Percentiles rank a stretch among this genome's conserved stretches.
These are phyloP conservation scores for Panopea generosa DNA, from an alignment of 2,888 invertebrate species.

Conservation along the genomic window DNA sequence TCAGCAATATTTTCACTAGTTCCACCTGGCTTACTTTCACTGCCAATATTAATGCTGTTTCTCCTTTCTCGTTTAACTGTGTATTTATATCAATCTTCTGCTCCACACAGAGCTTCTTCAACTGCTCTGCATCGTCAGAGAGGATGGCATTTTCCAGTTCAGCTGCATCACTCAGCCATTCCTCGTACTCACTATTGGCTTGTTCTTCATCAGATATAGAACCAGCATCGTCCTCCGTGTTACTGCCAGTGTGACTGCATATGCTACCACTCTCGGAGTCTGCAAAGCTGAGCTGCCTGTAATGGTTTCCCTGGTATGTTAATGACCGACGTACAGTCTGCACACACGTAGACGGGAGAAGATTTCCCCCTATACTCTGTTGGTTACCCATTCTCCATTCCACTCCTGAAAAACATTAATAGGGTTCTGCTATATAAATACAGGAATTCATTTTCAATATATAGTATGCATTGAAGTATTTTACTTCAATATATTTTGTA, in stretches of 20 bases:
- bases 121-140: constrained; percentile 43
- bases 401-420: too few species aligned
- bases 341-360: constrained; percentile 44
- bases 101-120: constrained; percentile 50
- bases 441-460: too few species aligned
- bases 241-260: constrained; percentile 36
- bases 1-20: constrained; percentile 70
- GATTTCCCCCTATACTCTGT: constrained; percentile 42
- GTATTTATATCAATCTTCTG: constrained; percentile 68
- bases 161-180: constrained; percentile 50
- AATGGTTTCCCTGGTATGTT: constrained; percentile 21
- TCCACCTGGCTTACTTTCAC: constrained; percentile 72
- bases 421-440: too few species aligned
- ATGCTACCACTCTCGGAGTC: constrained; percentile 52
- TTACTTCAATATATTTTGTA: too few species aligned
- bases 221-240: constrained; percentile 49
- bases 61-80: constrained; percentile 73
- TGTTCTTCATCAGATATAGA: constrained; percentile 21
- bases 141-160: constrained; percentile 56
- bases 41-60: constrained; percentile 75
- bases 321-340: constrained; percentile 36
- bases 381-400: constrained; percentile 44
- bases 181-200: constrained; percentile 26
- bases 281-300: constrained; percentile 43
- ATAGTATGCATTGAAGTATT: too few species aligned